Conservation (phyloP, 2,113 vertebrate species). For the Xenus cinereus region DNA sequence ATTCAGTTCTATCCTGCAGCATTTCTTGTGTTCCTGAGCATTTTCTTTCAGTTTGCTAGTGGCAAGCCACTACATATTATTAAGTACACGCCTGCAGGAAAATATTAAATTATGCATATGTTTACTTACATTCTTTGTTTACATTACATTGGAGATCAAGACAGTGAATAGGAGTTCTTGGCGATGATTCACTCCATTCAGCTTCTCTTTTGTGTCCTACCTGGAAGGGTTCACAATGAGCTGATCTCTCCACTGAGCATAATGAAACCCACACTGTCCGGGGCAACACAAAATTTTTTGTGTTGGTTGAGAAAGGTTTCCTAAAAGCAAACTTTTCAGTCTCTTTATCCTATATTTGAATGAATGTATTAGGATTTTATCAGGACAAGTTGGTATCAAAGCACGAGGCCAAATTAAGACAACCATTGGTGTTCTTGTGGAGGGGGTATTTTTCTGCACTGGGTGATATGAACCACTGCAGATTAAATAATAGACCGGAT, state of each 20-base stretch:
- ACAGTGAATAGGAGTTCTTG: neutral
- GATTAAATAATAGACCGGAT: neutral
- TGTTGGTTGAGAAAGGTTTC: neutral
- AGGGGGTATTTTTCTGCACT: neutral
- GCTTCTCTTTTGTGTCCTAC: neutral
- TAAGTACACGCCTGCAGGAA: neutral
- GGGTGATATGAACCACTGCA: neutral
- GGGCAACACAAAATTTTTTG: neutral
- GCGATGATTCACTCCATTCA: neutral
- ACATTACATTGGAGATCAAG: neutral
- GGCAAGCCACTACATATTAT: neutral
- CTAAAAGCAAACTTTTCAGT: neutral
- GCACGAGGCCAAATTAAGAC: neutral
- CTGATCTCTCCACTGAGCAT: neutral
- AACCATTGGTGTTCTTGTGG: neutral
- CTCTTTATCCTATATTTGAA: neutral
- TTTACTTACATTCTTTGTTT: neutral
- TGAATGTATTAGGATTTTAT: neutral
- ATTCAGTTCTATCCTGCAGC: neutral
- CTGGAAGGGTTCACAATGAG: neutral
- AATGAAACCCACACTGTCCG: neutral
- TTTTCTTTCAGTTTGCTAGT: neutral
- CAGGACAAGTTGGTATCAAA: neutral
- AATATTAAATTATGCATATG: constrained; percentile 2
- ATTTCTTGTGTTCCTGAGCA: neutral